phyloP scores from a whole-genome alignment of 2,888 invertebrate species.

The Willowsia nigromaculata region DNA sequence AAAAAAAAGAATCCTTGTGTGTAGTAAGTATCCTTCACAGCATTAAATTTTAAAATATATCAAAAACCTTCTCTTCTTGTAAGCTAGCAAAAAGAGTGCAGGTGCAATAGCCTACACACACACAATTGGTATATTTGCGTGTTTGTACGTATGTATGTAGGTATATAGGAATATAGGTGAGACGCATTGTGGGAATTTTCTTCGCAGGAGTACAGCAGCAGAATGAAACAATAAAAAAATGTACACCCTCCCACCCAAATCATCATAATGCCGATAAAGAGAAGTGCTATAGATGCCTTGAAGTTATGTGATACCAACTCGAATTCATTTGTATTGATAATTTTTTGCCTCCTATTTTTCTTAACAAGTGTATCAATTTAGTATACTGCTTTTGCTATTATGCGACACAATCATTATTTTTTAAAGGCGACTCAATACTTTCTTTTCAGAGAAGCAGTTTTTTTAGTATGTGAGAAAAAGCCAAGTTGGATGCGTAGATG shows the following conservation, averaged over 20 bases:
- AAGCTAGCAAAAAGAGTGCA: background rate
- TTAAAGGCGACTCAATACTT: too few species aligned
- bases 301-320: background rate
- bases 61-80: background rate
- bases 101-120: background rate
- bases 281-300: too few species aligned
- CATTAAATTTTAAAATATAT: background rate
- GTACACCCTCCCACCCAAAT: constrained; percentile 14
- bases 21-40: background rate
- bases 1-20: background rate
- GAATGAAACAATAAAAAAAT: background rate
- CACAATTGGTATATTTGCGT: background rate
- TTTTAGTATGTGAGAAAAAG: constrained; percentile 19
- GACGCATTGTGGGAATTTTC: constrained; percentile 4
- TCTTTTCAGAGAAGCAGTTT: constrained; percentile 24
- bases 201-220: background rate
- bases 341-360: background rate
- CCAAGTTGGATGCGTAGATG: too few species aligned
- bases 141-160: background rate
- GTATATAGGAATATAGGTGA: background rate
- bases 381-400: background rate
- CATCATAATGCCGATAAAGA: too few species aligned
- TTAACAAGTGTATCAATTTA: background rate
- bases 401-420: too few species aligned
- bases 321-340: background rate